Percentiles rank a stretch among this genome's conserved stretches.
phyloP scores from a whole-genome alignment of 2,888 invertebrate species.

The Drosophila mercatorum region DNA sequence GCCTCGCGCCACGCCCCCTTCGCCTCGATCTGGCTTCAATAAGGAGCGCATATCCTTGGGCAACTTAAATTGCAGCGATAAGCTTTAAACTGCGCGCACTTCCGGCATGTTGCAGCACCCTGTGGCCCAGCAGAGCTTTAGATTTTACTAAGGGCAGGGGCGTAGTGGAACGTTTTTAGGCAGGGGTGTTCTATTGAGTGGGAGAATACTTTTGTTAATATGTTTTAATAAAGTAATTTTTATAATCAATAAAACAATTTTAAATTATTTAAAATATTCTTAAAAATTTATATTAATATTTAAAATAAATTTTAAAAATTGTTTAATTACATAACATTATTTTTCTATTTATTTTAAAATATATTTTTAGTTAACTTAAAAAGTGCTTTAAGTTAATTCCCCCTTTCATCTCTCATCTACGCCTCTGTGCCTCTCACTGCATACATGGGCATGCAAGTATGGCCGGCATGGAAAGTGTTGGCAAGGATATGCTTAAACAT shows the following conservation, averaged over 20 bases:
- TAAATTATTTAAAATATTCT: too few relatives aligned
- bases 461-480: slow-evolving; percentile 68
- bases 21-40: neutral
- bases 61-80: slow-evolving; percentile 79
- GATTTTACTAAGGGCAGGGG: slow-evolving; percentile 1
- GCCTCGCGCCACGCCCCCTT: neutral
- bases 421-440: slow-evolving; percentile 24
- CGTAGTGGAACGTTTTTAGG: neutral
- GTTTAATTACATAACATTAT: too few relatives aligned
- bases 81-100: slow-evolving; percentile 79
- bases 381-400: neutral
- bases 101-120: slow-evolving; percentile 63
- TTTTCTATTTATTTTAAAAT: too few relatives aligned
- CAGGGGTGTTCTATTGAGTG: too few relatives aligned
- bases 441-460: slow-evolving; percentile 39
- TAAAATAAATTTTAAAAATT: too few relatives aligned
- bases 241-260: too few relatives aligned
- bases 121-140: slow-evolving; percentile 18
- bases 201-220: too few relatives aligned
- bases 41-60: slow-evolving; percentile 62
- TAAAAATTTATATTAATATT: too few relatives aligned
- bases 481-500: slow-evolving; percentile 82
- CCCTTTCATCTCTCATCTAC: slow-evolving; percentile 2
- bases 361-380: neutral
- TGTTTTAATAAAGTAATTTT: too few relatives aligned